Evolutionary conservation across 2,888 invertebrate genomes (phyloP).

Genomic region (Tenthredo distinguenda): DNA sequence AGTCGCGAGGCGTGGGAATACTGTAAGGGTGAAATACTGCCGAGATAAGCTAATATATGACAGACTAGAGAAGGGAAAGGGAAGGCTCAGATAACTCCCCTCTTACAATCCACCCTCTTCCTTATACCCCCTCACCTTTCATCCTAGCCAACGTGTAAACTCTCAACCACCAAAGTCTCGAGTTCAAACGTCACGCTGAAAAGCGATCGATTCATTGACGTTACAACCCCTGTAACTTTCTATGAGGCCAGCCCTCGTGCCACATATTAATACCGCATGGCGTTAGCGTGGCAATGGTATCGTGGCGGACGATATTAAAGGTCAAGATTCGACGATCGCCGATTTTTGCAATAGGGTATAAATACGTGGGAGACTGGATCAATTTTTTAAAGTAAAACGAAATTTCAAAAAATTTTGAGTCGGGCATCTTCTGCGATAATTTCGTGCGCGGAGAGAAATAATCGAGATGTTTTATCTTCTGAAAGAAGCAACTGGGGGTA

Average conservation of each 20-base stretch:
- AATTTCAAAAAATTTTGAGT: no score
- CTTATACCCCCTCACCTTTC: slow-evolving; percentile 13
- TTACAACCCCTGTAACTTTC: background rate
- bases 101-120: background rate
- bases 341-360: no score
- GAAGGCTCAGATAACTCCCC: slow-evolving; percentile 35
- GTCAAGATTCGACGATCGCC: no score
- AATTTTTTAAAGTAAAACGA: no score
- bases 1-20: slow-evolving; percentile 17
- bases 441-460: no score
- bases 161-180: background rate
- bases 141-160: slow-evolving; percentile 35
- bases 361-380: no score
- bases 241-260: background rate
- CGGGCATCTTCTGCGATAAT: no score
- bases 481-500: background rate
- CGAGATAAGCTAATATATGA: slow-evolving; percentile 53
- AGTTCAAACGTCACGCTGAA: slow-evolving; percentile 17
- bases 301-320: no score
- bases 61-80: slow-evolving; percentile 28
- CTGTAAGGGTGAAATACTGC: slow-evolving; percentile 46
- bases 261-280: no score
- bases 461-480: background rate
- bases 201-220: background rate
- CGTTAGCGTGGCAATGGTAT: no score